These are phyloP conservation scores for Physocephala rufipes DNA, from an alignment of 2,888 invertebrate species.

Conservation along the genomic window DNA sequence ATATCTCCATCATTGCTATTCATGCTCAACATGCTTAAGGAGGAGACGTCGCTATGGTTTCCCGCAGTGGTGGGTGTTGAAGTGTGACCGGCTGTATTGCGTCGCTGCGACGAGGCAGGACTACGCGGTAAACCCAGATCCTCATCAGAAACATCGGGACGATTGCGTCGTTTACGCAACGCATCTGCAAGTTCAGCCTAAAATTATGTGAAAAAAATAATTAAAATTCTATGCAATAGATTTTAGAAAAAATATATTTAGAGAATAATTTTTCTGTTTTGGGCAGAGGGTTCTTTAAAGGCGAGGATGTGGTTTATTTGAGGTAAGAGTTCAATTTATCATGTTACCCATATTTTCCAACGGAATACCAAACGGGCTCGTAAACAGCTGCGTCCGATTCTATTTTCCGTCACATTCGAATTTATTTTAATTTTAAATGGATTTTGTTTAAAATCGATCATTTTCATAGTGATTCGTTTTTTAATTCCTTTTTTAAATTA, in stretches of 20 bases:
- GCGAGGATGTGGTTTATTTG: background rate
- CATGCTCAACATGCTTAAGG: slow-evolving; percentile 75
- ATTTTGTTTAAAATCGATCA: slow-evolving; percentile 61
- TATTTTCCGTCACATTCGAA: slow-evolving; percentile 52
- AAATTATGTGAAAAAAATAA: slow-evolving; percentile 45
- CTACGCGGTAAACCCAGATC: slow-evolving; percentile 80
- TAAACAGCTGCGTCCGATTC: slow-evolving; percentile 59
- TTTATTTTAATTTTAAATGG: slow-evolving; percentile 62
- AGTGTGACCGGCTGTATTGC: slow-evolving; percentile 41
- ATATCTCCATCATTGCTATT: slow-evolving; percentile 69
- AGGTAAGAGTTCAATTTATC: background rate
- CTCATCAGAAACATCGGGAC: slow-evolving; percentile 77
- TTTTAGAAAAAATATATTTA: background rate
- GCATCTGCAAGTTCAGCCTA: slow-evolving; percentile 82
- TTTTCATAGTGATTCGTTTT: slow-evolving; percentile 5
- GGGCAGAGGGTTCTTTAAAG: background rate
- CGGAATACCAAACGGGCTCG: slow-evolving; percentile 61
- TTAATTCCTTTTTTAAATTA: background rate
- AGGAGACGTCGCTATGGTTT: slow-evolving; percentile 61
- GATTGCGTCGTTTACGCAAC: slow-evolving; percentile 72
- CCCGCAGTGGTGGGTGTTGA: slow-evolving; percentile 47
- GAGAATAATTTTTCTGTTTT: too few species aligned
- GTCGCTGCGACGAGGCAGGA: slow-evolving; percentile 76
- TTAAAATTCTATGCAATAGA: slow-evolving; percentile 11
- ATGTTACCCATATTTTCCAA: slow-evolving; percentile 64